Evolutionary conservation across 2,797 vertebrate species (phyloP).

Genomic region (Syngnathus rostellatus): DNA sequence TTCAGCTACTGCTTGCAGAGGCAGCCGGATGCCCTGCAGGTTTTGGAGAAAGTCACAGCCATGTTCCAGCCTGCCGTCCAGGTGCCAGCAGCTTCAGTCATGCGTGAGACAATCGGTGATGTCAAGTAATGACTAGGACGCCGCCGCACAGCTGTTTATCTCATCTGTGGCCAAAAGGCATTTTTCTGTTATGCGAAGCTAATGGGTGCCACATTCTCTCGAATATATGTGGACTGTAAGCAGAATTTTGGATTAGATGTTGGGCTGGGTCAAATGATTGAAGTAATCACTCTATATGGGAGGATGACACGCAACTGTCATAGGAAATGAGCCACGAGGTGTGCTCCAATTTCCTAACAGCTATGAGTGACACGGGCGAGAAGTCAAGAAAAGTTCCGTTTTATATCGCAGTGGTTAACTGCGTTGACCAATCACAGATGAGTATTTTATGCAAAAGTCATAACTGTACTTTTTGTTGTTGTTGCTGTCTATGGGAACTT

Average conservation of each 20-base stretch:
- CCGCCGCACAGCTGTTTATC: conserved; percentile 1
- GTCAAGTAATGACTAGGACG: background rate
- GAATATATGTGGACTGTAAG: background rate
- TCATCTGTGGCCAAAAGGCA: background rate
- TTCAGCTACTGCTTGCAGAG: background rate
- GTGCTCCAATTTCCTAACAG: background rate
- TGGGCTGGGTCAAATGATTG: background rate
- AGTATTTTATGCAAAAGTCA: background rate
- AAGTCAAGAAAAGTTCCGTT: background rate
- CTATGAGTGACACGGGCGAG: background rate
- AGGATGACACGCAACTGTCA: conserved; percentile 4
- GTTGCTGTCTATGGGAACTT: background rate
- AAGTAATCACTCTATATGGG: background rate
- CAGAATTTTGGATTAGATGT: background rate
- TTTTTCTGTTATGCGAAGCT: background rate
- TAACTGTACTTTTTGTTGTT: background rate
- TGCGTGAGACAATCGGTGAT: background rate
- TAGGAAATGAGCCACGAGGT: conserved; percentile 9
- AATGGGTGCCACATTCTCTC: background rate
- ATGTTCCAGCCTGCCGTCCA: background rate
- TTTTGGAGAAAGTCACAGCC: background rate
- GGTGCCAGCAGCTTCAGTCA: conserved; percentile 2
- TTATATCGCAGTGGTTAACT: background rate
- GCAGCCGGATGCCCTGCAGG: conserved; percentile 6
- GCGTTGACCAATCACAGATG: background rate